Percentiles rank a stretch among this genome's conserved stretches.
Evolutionary conservation across 2,797 vertebrate genomes (phyloP).

Genomic region (Columba guinea): DNA sequence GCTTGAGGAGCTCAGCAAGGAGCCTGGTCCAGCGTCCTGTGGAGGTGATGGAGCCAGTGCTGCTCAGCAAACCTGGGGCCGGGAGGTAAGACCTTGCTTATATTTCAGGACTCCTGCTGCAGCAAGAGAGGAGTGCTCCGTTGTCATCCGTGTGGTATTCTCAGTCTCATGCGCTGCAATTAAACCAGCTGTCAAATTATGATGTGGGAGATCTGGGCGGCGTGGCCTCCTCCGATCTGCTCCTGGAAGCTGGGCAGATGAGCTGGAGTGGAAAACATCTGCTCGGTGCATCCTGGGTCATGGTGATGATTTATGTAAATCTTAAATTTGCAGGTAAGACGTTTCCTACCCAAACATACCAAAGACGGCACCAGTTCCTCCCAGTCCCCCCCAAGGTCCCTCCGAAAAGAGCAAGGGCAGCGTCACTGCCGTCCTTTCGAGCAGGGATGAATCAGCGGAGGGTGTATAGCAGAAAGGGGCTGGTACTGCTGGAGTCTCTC

Average conservation of each 20-base stretch:
- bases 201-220: constrained; percentile 56
- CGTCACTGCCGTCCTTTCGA: background rate
- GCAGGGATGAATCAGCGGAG: constrained; percentile 47
- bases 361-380: background rate
- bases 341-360: background rate
- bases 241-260: constrained; percentile 27
- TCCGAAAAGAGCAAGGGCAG: background rate
- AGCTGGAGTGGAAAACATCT: constrained; percentile 55
- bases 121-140: constrained; percentile 4
- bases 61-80: background rate
- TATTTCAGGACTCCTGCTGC: background rate
- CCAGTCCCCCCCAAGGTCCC: background rate
- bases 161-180: constrained; percentile 46
- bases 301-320: background rate
- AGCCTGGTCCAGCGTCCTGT: fast-evolving
- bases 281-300: background rate
- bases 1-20: background rate
- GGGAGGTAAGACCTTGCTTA: constrained; percentile 9
- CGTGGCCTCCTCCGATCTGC: constrained; percentile 34
- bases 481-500: background rate
- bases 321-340: background rate
- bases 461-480: constrained; percentile 28
- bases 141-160: constrained; percentile 62
- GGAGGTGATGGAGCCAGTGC: background rate
- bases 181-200: constrained; percentile 52